These are phyloP conservation scores for Thaleichthys pacificus DNA, from an alignment of 2,797 vertebrate species.

Conservation along the genomic window DNA sequence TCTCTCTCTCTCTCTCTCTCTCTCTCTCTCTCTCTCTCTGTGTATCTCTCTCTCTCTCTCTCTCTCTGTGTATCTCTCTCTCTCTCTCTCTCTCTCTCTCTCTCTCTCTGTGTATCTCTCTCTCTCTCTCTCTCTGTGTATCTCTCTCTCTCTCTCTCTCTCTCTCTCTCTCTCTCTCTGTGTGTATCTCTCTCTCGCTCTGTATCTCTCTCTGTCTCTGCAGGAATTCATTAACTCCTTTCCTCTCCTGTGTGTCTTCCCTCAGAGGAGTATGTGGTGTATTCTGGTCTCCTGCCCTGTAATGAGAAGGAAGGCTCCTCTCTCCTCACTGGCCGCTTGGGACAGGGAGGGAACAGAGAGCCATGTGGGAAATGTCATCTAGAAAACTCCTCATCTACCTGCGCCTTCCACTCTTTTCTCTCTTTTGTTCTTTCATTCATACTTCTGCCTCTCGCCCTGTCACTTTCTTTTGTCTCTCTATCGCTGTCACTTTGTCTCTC, in stretches of 20 bases:
- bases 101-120: background rate
- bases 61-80: too few species aligned
- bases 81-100: constrained; percentile 4
- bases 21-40: background rate
- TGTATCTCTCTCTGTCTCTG: constrained; percentile 10
- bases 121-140: too few species aligned
- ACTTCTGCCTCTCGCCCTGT: background rate
- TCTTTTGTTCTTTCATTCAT: background rate
- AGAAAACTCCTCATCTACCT: background rate
- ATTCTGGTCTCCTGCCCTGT: constrained; percentile 19
- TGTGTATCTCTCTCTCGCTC: background rate
- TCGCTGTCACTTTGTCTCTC: background rate
- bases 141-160: background rate
- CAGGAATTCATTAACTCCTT: constrained; percentile 44
- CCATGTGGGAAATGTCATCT: background rate
- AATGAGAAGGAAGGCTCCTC: background rate
- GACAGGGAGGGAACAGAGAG: background rate
- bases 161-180: constrained; percentile 8
- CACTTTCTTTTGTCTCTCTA: background rate
- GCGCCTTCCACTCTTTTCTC: background rate
- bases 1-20: background rate
- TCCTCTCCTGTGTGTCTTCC: constrained; percentile 22
- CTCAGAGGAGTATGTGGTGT: constrained; percentile 27
- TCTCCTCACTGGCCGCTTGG: background rate
- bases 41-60: constrained; percentile 16